Percentiles rank a stretch among this genome's conserved stretches.
Evolutionary conservation across 37 sponge, comb jelly and placozoan genomes (phyloP).

Genomic region (Mnemiopsis leidyi): DNA sequence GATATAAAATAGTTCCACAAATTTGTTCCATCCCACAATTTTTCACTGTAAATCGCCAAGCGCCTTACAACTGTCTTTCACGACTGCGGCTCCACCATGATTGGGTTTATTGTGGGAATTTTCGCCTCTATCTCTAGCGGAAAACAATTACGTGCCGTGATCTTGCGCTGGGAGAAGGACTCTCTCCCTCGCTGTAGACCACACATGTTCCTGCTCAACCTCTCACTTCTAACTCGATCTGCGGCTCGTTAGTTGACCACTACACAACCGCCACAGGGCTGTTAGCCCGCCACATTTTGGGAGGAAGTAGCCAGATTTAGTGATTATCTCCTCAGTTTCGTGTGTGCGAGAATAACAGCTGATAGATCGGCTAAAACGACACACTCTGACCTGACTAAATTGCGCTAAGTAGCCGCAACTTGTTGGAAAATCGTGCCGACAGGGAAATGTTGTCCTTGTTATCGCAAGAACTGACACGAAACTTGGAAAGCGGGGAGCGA

Average conservation of each 20-base stretch:
- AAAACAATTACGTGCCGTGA: background rate
- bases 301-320: background rate
- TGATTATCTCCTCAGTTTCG: background rate
- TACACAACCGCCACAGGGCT: no score
- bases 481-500: no score
- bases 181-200: background rate
- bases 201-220: background rate
- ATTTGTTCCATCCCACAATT: no score
- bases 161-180: background rate
- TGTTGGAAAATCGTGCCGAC: background rate
- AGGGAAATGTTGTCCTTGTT: no score
- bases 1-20: no score
- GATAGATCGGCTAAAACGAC: background rate
- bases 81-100: background rate
- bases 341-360: background rate
- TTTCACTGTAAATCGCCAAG: background rate
- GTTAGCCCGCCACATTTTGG: background rate
- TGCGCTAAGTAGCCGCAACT: background rate
- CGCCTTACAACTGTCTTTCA: background rate
- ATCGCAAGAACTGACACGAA: no score
- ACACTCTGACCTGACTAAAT: background rate
- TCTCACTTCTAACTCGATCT: background rate
- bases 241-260: background rate
- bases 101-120: background rate
- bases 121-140: background rate